Conservation (phyloP, 2,888 invertebrate genomes). For the Steinernema carpocapsae region DNA sequence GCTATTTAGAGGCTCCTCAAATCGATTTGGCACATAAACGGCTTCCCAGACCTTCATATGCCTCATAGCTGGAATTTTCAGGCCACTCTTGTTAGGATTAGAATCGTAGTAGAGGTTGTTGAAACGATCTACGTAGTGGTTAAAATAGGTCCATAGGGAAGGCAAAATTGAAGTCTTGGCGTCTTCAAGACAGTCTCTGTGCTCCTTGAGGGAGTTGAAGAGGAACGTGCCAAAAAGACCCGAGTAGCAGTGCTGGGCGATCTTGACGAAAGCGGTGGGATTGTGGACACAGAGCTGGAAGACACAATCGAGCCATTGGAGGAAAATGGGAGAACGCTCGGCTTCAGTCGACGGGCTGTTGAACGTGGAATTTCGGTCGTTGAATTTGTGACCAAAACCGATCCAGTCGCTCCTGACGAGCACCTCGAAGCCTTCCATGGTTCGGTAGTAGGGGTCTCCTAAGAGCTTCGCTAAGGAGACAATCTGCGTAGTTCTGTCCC, state of each 20-base stretch:
- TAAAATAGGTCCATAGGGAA: constrained; percentile 4
- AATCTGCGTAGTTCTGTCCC: constrained; percentile 97
- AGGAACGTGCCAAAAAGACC: constrained; percentile 96
- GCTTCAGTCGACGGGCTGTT: constrained; percentile 72
- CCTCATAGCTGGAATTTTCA: constrained; percentile 6
- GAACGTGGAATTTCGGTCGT: constrained; percentile 77
- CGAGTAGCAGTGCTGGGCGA: constrained; percentile 92
- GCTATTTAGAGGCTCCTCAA: constrained; percentile 25
- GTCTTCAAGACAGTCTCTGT: neutral
- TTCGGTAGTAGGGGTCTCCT: constrained; percentile 91
- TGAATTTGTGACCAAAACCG: constrained; percentile 96
- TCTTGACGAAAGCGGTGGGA: constrained; percentile 90
- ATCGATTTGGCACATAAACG: constrained; percentile 10
- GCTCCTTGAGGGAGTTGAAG: constrained; percentile 59
- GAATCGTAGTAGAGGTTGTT: constrained; percentile 11
- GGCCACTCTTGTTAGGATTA: neutral
- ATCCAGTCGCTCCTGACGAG: constrained; percentile 95
- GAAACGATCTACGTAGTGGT: neutral
- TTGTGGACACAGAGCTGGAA: constrained; percentile 78
- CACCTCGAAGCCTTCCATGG: constrained; percentile 88
- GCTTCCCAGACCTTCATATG: constrained; percentile 18
- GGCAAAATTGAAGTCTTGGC: neutral
- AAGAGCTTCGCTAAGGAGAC: constrained; percentile 90
- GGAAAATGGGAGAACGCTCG: constrained; percentile 93
- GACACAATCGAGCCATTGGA: constrained; percentile 94